Conservation (phyloP, 2,113 vertebrate species). For the Axis porcinus region DNA sequence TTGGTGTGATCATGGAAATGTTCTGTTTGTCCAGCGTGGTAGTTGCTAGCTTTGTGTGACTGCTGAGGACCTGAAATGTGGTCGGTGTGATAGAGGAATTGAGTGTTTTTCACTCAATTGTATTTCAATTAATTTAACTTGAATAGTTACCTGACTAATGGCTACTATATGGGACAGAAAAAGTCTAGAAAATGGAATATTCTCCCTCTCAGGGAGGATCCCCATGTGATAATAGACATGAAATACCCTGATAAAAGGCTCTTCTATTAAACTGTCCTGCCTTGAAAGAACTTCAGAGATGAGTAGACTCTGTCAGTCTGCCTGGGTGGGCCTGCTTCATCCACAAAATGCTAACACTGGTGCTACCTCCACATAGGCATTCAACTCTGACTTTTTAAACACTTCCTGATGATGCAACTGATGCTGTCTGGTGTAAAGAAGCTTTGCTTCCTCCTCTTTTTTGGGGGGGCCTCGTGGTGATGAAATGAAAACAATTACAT, state of each 20-base stretch:
- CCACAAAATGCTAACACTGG: neutral
- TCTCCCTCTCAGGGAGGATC: neutral
- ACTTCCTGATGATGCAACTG: neutral
- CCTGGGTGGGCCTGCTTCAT: neutral
- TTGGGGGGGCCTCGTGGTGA: neutral
- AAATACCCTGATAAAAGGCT: neutral
- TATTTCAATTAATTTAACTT: neutral
- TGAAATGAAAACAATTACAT: neutral
- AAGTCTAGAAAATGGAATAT: neutral
- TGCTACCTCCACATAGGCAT: neutral
- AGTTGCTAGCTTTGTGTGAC: neutral
- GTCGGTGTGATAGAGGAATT: neutral
- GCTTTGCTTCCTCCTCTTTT: neutral
- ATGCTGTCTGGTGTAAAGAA: neutral
- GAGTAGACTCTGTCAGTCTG: neutral
- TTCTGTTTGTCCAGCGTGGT: neutral
- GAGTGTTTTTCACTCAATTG: neutral
- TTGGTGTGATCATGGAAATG: neutral
- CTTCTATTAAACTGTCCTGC: neutral
- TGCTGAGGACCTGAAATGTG: neutral
- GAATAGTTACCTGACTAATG: neutral
- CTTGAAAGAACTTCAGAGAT: neutral
- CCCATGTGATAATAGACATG: neutral
- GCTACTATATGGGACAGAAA: neutral
- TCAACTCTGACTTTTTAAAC: neutral